phyloP scores from a whole-genome alignment of 2,888 invertebrate species.

The Dryobota labecula region DNA sequence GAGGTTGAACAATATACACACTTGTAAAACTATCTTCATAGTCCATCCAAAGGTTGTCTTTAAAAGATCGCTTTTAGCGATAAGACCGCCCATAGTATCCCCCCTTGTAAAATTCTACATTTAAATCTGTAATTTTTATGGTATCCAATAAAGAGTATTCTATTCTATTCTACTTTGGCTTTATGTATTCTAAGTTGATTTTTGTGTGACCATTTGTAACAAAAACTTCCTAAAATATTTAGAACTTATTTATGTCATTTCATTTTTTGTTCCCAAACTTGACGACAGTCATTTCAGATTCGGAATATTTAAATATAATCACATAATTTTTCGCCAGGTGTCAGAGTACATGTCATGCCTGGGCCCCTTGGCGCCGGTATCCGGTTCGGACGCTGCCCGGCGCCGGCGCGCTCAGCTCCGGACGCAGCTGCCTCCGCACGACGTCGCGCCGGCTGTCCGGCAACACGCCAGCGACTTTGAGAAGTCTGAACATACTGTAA shows the following conservation, averaged over 20 bases:
- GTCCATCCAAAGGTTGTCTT: too few species aligned
- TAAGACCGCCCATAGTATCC: too few species aligned
- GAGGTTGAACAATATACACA: not conserved
- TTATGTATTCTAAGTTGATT: not conserved
- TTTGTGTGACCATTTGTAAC: not conserved
- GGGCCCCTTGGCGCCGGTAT: constrained; percentile 94
- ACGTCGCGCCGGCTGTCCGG: constrained; percentile 91
- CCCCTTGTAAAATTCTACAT: too few species aligned
- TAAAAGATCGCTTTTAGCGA: too few species aligned
- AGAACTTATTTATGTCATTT: not conserved
- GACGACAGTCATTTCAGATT: not conserved
- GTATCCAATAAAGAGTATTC: too few species aligned
- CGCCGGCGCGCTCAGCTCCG: constrained; percentile 95
- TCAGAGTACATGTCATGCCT: constrained; percentile 92
- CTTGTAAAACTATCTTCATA: not conserved
- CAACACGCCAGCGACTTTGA: constrained; percentile 88
- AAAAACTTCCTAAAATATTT: not conserved
- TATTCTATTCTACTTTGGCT: too few species aligned
- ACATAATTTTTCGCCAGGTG: constrained; percentile 72
- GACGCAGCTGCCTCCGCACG: constrained; percentile 96
- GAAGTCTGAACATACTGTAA: constrained; percentile 85
- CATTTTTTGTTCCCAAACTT: not conserved
- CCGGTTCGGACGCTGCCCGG: constrained; percentile 94
- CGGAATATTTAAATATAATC: not conserved
- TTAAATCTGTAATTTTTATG: too few species aligned